These are phyloP conservation scores for Myotis planiceps DNA, from an alignment of 2,797 vertebrate species.

Conservation along the genomic window DNA sequence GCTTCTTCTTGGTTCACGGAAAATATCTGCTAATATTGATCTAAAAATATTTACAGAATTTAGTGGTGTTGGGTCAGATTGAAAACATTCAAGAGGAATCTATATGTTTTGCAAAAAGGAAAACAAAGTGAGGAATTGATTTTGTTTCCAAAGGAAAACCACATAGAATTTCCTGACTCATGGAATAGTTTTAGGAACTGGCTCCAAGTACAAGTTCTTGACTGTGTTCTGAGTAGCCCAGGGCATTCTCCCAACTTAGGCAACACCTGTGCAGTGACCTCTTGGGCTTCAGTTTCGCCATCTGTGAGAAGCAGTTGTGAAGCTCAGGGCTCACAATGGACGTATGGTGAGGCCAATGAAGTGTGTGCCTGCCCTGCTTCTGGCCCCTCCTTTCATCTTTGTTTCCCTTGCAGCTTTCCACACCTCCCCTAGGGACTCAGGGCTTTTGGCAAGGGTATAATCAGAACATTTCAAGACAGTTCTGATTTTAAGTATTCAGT, in stretches of 20 bases:
- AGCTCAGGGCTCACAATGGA: neutral
- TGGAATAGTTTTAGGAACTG: neutral
- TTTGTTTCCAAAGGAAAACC: neutral
- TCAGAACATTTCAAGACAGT: neutral
- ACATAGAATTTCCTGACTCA: neutral
- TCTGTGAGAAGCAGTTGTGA: neutral
- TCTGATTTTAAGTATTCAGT: neutral
- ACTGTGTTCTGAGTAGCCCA: neutral
- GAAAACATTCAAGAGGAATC: neutral
- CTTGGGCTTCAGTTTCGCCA: neutral
- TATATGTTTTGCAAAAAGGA: neutral
- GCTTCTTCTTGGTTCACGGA: neutral
- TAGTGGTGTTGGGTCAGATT: neutral
- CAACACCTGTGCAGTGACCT: neutral
- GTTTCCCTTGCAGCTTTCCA: neutral
- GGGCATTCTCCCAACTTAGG: neutral
- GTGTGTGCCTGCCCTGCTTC: rapidly evolving
- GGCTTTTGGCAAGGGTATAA: neutral
- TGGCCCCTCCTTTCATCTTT: neutral
- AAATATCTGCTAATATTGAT: neutral
- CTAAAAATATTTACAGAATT: neutral
- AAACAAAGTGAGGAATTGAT: neutral
- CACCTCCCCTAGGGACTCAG: neutral
- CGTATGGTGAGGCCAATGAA: rapidly evolving
- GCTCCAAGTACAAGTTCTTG: neutral